Evolutionary conservation across 2,888 invertebrate species (phyloP).

Genomic region (Hydrotaea diabolus): DNA sequence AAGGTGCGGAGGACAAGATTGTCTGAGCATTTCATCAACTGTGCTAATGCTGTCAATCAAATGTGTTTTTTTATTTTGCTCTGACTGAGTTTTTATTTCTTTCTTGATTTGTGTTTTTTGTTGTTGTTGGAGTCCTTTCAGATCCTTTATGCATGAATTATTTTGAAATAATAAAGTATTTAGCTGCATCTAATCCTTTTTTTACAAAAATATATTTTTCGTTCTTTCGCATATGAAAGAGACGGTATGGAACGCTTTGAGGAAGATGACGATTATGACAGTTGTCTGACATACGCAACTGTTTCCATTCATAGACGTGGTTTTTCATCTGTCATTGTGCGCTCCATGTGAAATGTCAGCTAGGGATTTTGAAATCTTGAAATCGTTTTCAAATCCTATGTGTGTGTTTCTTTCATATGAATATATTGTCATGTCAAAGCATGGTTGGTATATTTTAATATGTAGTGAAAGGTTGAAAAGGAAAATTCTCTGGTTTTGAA

Average conservation of each 20-base stretch:
- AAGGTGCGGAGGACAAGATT: neutral
- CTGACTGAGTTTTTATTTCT: neutral
- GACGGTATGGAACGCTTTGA: no score
- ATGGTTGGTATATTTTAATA: conserved; percentile 3
- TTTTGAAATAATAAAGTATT: conserved; percentile 57
- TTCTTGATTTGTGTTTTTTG: neutral
- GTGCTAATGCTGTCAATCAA: conserved; percentile 66
- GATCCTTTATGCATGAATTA: conserved; percentile 47
- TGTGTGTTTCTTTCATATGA: conserved; percentile 1
- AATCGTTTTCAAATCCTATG: neutral
- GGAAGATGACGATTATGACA: neutral
- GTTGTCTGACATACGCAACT: conserved; percentile 12
- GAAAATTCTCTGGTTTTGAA: no score
- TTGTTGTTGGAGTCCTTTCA: neutral
- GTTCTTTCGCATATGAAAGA: neutral
- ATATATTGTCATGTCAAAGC: conserved; percentile 29
- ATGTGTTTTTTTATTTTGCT: conserved; percentile 50
- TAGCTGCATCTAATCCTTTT: conserved; percentile 56
- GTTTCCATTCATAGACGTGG: conserved; percentile 21
- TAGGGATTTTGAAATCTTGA: neutral
- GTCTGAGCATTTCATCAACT: conserved; percentile 60
- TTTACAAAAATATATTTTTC: neutral
- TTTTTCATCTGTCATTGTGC: conserved; percentile 18
- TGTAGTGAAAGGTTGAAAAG: neutral
- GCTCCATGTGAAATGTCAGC: neutral